Conservation (phyloP, 2,113 vertebrate genomes). For the Girardinichthys multiradiatus region DNA sequence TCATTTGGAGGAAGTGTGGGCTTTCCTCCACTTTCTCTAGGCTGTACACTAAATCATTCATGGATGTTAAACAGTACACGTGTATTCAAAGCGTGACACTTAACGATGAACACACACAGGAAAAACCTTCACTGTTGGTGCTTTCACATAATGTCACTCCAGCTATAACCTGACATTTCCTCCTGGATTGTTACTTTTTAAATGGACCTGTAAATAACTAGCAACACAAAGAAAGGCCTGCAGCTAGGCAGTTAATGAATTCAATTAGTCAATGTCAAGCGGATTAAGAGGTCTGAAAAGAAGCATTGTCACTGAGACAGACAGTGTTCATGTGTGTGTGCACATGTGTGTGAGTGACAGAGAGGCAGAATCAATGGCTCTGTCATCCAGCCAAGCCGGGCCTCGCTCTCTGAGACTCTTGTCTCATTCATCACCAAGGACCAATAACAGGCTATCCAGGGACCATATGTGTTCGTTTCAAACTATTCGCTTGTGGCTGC, state of each 20-base stretch:
- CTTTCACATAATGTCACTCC: slow-evolving; percentile 44
- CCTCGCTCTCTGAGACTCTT: slow-evolving; percentile 34
- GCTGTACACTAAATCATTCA: slow-evolving; percentile 60
- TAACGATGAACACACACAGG: slow-evolving; percentile 12
- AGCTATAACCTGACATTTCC: slow-evolving; percentile 64
- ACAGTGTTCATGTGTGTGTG: neutral
- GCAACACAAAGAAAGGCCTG: slow-evolving; percentile 47
- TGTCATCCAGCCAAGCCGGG: slow-evolving; percentile 52
- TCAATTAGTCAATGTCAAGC: slow-evolving; percentile 70
- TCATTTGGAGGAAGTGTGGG: slow-evolving; percentile 41
- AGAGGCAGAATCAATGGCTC: slow-evolving; percentile 52
- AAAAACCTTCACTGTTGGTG: slow-evolving; percentile 2
- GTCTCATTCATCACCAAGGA: slow-evolving; percentile 50
- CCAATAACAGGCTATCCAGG: slow-evolving; percentile 2
- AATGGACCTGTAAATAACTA: slow-evolving; percentile 72
- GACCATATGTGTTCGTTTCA: slow-evolving; percentile 20
- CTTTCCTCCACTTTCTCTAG: slow-evolving; percentile 51
- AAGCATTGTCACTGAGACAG: slow-evolving; percentile 62
- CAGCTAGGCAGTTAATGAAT: slow-evolving; percentile 62
- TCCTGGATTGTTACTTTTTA: slow-evolving; percentile 57
- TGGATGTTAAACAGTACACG: slow-evolving; percentile 43
- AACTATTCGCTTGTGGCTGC: slow-evolving; percentile 13
- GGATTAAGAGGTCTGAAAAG: slow-evolving; percentile 70
- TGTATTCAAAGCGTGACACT: slow-evolving; percentile 47
- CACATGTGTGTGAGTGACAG: neutral